Evolutionary conservation across 2,888 invertebrate species (phyloP).

Genomic region (Diadegma fenestrale): DNA sequence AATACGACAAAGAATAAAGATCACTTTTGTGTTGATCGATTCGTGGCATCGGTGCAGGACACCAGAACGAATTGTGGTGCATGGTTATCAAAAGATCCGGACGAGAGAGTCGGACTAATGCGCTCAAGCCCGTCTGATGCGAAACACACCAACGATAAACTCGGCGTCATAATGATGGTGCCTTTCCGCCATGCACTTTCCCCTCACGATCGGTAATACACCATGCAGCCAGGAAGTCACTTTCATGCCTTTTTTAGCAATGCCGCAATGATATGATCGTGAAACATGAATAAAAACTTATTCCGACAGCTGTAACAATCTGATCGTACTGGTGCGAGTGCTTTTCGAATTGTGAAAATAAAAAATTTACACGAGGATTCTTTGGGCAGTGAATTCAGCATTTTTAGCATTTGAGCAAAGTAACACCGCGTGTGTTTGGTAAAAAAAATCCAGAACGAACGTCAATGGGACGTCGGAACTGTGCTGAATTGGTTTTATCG

Average conservation of each 20-base stretch:
- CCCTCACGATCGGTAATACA: conserved; percentile 54
- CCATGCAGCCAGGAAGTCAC: conserved; percentile 38
- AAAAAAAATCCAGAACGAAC: not conserved
- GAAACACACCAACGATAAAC: conserved; percentile 57
- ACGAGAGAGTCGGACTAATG: conserved; percentile 54
- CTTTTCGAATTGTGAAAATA: conserved; percentile 35
- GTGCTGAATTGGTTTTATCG: too few relatives aligned
- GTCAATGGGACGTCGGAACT: too few relatives aligned
- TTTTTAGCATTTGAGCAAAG: not conserved
- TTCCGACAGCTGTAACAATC: not conserved
- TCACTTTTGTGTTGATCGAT: conserved; percentile 6
- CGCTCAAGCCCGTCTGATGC: conserved; percentile 45
- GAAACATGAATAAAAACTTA: conserved; percentile 23
- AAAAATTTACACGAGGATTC: conserved; percentile 22
- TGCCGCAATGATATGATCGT: conserved; percentile 30
- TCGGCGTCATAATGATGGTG: conserved; percentile 63
- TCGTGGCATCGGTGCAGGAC: conserved; percentile 16
- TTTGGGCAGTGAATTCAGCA: not conserved
- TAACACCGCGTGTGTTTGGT: not conserved
- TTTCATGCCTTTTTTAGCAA: conserved; percentile 43
- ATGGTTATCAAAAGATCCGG: conserved; percentile 18
- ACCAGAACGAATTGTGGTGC: conserved; percentile 51
- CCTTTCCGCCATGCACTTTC: conserved; percentile 62
- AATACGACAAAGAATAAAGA: not conserved
- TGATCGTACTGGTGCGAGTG: not conserved